phyloP scores from a whole-genome alignment of 2,113 vertebrate species.

The Planiliza haematocheilus region DNA sequence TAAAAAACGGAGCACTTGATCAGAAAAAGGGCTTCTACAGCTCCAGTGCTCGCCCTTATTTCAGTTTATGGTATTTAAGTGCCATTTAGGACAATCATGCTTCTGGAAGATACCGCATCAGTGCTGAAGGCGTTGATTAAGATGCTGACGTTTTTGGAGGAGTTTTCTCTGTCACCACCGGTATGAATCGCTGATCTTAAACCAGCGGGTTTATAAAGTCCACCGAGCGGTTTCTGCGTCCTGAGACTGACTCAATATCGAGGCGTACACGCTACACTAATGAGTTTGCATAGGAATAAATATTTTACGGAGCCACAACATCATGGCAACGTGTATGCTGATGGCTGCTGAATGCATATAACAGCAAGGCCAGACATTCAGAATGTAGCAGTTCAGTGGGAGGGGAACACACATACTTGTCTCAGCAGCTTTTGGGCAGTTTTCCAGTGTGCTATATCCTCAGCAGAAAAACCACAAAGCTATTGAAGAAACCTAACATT shows the following conservation, averaged over 20 bases:
- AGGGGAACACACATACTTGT: conserved; percentile 40
- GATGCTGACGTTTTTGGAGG: not conserved
- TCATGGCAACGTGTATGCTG: conserved; percentile 67
- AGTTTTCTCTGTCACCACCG: not conserved
- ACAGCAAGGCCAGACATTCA: conserved; percentile 56
- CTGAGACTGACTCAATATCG: conserved; percentile 22
- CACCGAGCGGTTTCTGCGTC: conserved; percentile 12
- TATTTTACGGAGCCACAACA: conserved; percentile 45
- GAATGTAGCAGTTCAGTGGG: conserved; percentile 53
- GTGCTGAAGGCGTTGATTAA: not conserved
- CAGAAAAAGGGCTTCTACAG: not conserved
- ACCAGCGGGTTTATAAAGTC: conserved; percentile 5
- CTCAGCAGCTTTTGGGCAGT: conserved; percentile 70
- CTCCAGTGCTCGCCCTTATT: not conserved
- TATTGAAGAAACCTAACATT: conserved; percentile 70
- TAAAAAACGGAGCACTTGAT: conserved; percentile 3
- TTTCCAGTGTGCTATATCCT: conserved; percentile 70
- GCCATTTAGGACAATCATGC: conserved; percentile 3
- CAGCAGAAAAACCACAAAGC: conserved; percentile 62
- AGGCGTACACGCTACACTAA: conserved; percentile 17
- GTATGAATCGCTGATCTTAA: conserved; percentile 21
- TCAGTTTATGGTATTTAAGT: conserved; percentile 17
- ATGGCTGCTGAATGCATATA: conserved; percentile 50
- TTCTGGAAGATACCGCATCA: not conserved
- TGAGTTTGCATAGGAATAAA: conserved; percentile 72